phyloP scores from a whole-genome alignment of 2,113 vertebrate genomes.

The Ifrita kowaldi region DNA sequence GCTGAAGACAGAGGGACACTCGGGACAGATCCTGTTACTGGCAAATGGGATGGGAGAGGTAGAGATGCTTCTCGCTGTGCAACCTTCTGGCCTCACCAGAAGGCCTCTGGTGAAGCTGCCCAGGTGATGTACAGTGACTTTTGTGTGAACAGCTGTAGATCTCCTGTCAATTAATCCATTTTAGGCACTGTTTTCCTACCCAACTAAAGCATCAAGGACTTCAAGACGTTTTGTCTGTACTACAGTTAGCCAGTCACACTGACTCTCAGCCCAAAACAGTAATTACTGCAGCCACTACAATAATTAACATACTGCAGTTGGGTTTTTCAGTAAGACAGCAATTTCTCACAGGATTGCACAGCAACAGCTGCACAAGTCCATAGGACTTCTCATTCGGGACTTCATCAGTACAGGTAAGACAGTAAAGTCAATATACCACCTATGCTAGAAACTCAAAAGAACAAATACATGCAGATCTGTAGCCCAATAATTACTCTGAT shows the following conservation, averaged over 20 bases:
- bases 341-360: neutral
- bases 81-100: neutral
- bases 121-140: accelerated
- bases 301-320: neutral
- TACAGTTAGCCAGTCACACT: neutral
- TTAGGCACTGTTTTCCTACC: neutral
- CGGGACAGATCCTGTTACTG: neutral
- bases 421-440: neutral
- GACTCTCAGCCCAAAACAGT: neutral
- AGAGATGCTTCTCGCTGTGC: neutral
- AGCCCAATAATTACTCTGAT: neutral
- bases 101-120: neutral
- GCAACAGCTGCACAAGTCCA: neutral
- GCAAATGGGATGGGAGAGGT: neutral
- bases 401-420: neutral
- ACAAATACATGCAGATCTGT: accelerated
- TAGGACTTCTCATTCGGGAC: neutral
- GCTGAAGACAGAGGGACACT: neutral
- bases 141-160: accelerated
- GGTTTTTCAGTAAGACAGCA: neutral
- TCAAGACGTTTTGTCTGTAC: neutral
- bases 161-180: neutral
- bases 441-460: neutral
- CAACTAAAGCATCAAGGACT: neutral
- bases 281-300: neutral